A percentile compares a stretch with the other conserved stretches of the same genome.
Conservation (phyloP, 2,888 invertebrate genomes). For the Pammene fasciana region DNA sequence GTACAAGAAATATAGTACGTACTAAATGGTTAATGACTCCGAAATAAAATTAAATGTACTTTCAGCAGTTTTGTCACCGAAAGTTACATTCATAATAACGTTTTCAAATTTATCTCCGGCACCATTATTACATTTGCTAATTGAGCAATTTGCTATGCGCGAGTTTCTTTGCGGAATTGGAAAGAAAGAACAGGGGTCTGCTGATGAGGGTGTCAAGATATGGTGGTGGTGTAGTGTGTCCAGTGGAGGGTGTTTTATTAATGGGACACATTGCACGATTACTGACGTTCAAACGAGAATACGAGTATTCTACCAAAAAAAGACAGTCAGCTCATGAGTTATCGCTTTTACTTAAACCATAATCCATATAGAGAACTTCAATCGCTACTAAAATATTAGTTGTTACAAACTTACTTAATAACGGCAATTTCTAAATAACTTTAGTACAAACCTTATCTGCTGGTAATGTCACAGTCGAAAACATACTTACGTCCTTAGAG, state of each 20-base stretch:
- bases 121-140: neutral
- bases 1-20: conserved; percentile 3
- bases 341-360: too few species aligned
- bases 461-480: neutral
- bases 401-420: too few species aligned
- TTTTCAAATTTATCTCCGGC: neutral
- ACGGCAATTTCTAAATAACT: too few species aligned
- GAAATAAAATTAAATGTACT: conserved; percentile 1
- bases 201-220: too few species aligned
- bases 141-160: neutral
- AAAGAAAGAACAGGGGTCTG: neutral
- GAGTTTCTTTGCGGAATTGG: neutral
- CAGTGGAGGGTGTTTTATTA: too few species aligned
- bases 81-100: neutral
- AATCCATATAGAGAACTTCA: too few species aligned
- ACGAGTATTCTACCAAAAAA: too few species aligned
- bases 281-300: too few species aligned
- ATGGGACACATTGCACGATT: too few species aligned
- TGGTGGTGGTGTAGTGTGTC: too few species aligned
- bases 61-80: neutral
- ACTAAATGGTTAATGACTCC: conserved; percentile 17
- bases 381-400: too few species aligned
- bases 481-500: conserved; percentile 8
- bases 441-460: neutral
- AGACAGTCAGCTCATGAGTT: too few species aligned